Base-by-base conservation (phyloP, 2,888 invertebrate species). In the Pachydiplax longipennis region DNA sequence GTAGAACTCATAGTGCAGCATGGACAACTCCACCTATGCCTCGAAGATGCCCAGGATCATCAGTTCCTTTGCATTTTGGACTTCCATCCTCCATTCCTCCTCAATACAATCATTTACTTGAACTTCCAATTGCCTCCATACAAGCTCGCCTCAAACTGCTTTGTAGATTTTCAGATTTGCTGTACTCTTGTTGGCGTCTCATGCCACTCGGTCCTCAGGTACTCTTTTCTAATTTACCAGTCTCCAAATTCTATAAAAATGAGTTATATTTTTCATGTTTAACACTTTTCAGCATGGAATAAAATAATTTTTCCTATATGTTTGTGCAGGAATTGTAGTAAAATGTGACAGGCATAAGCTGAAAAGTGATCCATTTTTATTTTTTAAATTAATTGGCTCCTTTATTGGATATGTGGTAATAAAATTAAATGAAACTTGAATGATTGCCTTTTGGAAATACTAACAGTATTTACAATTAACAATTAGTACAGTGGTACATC, bases 1-100 rank as follows among this genome's bases (percentile, higher is more conserved):
- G 96, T 8, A 93, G 95, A 91, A 95, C 95, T 18, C 96, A 96
- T 93, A 95, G 95, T 92, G 95, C 95, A 2, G 96, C 96, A 3
- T 96, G 96, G 96, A 95, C 96, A 0, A 95, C 95, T 2, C 94
- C 95, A 0, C 94, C 95, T 12, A 94, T 95, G 80, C 95, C 95
- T 0, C 93, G 94, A 48, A 93, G 95, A 90, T 93, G 94, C 10
- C 95, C 95, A n/a, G 95, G 95, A 5, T 93, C 94, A 35, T 94
- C 95, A 2, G 93, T 94, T 90, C 94, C 95, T 0, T 92, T 95
- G 87, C 94, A 94, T 91, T 94, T 96, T 91, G 95, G 95, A 12
- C 92, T 95, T 15, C 96, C 96, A 0, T 92, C 93, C n/a, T 93
- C 94, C 90, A 94, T 96, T 58, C 96, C 96, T 0, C 93, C 94